Conservation (phyloP, 2,113 vertebrate genomes). For the Nestor notabilis region DNA sequence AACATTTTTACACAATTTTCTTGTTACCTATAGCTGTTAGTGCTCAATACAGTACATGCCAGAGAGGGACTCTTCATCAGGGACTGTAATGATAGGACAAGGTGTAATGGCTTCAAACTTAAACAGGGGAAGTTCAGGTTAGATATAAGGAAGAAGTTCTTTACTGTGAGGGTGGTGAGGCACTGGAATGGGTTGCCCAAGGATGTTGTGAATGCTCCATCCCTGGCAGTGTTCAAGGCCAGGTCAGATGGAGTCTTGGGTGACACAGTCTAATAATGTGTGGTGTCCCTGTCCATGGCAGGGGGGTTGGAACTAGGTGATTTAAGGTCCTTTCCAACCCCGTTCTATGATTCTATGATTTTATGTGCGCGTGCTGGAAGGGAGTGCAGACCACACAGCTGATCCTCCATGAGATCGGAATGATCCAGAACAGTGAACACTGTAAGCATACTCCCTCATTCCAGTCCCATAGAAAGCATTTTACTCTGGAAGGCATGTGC, state of each 20-base stretch:
- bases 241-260: background rate
- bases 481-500: background rate
- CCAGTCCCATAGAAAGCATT: background rate
- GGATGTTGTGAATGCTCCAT: background rate
- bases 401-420: background rate
- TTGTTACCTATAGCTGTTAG: background rate
- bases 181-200: background rate
- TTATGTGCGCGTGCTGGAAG: background rate
- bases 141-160: background rate
- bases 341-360: background rate
- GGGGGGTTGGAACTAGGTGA: background rate
- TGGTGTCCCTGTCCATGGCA: background rate
- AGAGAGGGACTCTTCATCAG: background rate
- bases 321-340: background rate
- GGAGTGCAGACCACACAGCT: rapidly evolving
- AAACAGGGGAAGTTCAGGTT: background rate
- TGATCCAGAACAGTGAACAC: background rate
- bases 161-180: background rate
- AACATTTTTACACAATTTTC: background rate
- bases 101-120: background rate
- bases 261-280: background rate
- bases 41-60: rapidly evolving
- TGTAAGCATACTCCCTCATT: background rate
- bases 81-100: background rate
- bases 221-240: background rate